Percentiles rank a stretch among this genome's conserved stretches.
Conservation (phyloP, 2,888 invertebrate genomes). For the Mythimna albipuncta region DNA sequence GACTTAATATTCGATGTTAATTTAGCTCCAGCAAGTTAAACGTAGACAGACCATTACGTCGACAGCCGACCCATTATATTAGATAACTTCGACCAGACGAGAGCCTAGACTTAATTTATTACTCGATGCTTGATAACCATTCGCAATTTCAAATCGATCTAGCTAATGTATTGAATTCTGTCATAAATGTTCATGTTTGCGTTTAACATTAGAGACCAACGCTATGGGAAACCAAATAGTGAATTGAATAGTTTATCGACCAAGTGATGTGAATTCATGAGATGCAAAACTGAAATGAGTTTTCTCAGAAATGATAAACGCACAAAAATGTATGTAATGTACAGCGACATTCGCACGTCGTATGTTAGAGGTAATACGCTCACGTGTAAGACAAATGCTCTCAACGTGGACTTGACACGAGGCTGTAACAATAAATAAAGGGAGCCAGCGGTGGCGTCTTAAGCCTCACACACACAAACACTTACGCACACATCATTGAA, state of each 20-base stretch:
- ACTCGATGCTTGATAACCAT: constrained; percentile 66
- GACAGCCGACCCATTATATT: constrained; percentile 75
- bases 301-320: constrained; percentile 65
- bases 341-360: constrained; percentile 74
- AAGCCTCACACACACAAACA: constrained; percentile 65
- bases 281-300: constrained; percentile 9
- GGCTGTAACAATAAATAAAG: constrained; percentile 84
- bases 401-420: constrained; percentile 80
- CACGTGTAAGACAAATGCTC: constrained; percentile 80
- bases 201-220: neutral
- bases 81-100: constrained; percentile 77
- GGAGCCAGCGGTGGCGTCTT: constrained; percentile 68
- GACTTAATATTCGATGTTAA: constrained; percentile 75
- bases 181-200: constrained; percentile 2
- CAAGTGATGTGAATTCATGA: constrained; percentile 9
- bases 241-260: neutral
- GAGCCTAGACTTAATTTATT: constrained; percentile 76
- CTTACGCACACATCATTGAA: constrained; percentile 60
- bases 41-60: constrained; percentile 73
- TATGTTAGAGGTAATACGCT: constrained; percentile 79
- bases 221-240: constrained; percentile 6
- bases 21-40: constrained; percentile 74
- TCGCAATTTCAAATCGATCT: constrained; percentile 50
- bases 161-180: constrained; percentile 18
- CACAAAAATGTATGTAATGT: constrained; percentile 71